A percentile compares a stretch with the other conserved stretches of the same genome.
Conservation (phyloP, 2,113 vertebrate species). For the Gobiocypris rarus region DNA sequence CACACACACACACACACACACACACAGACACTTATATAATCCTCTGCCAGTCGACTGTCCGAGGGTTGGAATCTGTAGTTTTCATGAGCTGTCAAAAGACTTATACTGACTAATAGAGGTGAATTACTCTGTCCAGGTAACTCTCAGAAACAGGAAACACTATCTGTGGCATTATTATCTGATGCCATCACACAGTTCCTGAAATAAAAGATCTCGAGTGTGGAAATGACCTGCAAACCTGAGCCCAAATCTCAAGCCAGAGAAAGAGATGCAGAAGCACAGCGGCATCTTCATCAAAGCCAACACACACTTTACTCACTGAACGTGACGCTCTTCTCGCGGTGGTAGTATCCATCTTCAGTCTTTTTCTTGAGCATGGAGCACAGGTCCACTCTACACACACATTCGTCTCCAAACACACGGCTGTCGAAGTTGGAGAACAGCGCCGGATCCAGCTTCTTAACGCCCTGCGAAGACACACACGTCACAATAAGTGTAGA, state of each 20-base stretch:
- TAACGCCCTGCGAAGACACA: constrained; percentile 82
- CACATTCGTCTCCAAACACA: constrained; percentile 86
- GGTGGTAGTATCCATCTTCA: constrained; percentile 89
- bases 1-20: no score
- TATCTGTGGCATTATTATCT: neutral
- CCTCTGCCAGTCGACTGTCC: no score
- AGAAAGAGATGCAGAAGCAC: neutral
- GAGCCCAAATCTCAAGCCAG: constrained; percentile 1
- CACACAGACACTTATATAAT: no score
- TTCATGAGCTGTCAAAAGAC: no score
- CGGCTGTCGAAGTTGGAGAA: constrained; percentile 81
- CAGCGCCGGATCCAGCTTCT: constrained; percentile 84
- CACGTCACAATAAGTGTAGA: neutral
- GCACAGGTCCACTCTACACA: constrained; percentile 89
- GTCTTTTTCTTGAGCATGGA: constrained; percentile 95
- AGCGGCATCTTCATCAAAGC: neutral
- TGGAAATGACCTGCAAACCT: constrained; percentile 19
- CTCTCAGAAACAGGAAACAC: no score
- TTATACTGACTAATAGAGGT: no score
- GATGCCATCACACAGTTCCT: neutral
- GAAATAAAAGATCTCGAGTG: neutral
- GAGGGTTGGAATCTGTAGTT: no score
- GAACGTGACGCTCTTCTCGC: constrained; percentile 85
- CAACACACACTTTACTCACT: constrained; percentile 76
- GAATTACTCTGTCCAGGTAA: no score